These are phyloP conservation scores for Heterodera schachtii DNA, from an alignment of 1,140 invertebrate genomes.

Conservation along the genomic window DNA sequence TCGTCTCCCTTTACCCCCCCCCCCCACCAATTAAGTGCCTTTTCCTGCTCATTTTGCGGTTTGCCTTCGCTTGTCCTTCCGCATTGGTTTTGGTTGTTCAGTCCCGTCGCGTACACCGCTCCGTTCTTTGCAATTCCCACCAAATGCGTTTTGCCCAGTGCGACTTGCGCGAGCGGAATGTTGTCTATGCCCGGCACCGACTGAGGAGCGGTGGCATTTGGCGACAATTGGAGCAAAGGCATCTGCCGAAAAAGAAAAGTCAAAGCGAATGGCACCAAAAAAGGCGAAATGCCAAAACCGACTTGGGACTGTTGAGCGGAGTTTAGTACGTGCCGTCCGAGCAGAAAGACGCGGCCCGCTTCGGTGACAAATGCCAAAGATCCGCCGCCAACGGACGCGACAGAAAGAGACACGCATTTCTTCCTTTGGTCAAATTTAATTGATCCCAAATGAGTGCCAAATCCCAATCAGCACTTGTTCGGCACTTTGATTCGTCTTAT, in stretches of 20 bases:
- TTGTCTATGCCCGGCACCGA: slow-evolving; percentile 74
- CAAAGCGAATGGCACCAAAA: background rate
- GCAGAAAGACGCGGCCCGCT: slow-evolving; percentile 53
- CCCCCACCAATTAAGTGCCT: background rate
- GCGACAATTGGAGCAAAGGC: background rate
- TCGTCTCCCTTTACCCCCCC: background rate
- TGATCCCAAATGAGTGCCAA: background rate
- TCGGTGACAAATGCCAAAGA: slow-evolving; percentile 55
- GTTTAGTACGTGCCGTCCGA: slow-evolving; percentile 8
- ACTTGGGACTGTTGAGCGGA: background rate
- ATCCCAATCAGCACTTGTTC: slow-evolving; percentile 41
- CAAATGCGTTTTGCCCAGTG: slow-evolving; percentile 91
- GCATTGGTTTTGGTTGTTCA: slow-evolving; percentile 97
- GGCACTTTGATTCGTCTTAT: slow-evolving; percentile 49
- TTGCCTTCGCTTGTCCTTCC: slow-evolving; percentile 71
- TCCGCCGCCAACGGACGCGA: slow-evolving; percentile 37
- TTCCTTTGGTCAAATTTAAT: slow-evolving; percentile 25
- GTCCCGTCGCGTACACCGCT: slow-evolving; percentile 89
- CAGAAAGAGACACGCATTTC: slow-evolving; percentile 44
- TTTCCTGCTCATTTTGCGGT: slow-evolving; percentile 18
- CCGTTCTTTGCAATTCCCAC: slow-evolving; percentile 85
- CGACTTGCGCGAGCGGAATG: slow-evolving; percentile 79
- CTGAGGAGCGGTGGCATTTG: slow-evolving; percentile 27
- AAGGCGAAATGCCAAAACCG: background rate
- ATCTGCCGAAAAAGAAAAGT: background rate